phyloP scores from a whole-genome alignment of 1,140 invertebrate species.

The Oreohelix idahoensis region DNA sequence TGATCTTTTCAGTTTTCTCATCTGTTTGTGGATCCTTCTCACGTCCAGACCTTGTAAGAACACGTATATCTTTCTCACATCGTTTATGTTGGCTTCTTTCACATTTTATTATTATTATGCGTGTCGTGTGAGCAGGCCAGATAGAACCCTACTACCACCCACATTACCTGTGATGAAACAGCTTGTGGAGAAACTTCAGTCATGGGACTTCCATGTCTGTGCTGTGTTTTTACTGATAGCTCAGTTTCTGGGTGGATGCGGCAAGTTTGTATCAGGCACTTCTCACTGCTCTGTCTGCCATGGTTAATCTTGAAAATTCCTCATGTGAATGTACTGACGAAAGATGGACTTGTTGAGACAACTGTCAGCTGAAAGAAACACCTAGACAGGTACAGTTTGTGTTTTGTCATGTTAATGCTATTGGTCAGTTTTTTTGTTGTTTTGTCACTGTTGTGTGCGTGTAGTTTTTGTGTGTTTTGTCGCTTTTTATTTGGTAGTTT shows the following conservation, averaged over 20 bases:
- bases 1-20: no score
- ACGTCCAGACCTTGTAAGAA: no score
- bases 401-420: not conserved
- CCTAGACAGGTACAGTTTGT: constrained; percentile 24
- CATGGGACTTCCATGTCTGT: constrained; percentile 92
- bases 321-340: constrained; percentile 94
- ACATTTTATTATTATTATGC: no score
- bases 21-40: no score
- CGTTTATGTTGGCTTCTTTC: no score
- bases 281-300: constrained; percentile 93
- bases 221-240: constrained; percentile 94
- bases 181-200: constrained; percentile 84
- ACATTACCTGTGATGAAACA: constrained; percentile 90
- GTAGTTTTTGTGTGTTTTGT: no score
- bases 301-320: constrained; percentile 96
- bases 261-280: constrained; percentile 96
- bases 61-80: no score
- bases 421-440: no score
- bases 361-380: constrained; percentile 64
- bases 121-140: constrained; percentile 82
- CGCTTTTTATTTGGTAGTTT: no score
- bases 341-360: constrained; percentile 95
- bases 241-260: constrained; percentile 95
- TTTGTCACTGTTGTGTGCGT: no score
- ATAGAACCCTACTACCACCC: constrained; percentile 98